A percentile compares a stretch with the other conserved stretches of the same genome.
Evolutionary conservation across 2,797 vertebrate genomes (phyloP).

Genomic region (Sandelia bainsii): DNA sequence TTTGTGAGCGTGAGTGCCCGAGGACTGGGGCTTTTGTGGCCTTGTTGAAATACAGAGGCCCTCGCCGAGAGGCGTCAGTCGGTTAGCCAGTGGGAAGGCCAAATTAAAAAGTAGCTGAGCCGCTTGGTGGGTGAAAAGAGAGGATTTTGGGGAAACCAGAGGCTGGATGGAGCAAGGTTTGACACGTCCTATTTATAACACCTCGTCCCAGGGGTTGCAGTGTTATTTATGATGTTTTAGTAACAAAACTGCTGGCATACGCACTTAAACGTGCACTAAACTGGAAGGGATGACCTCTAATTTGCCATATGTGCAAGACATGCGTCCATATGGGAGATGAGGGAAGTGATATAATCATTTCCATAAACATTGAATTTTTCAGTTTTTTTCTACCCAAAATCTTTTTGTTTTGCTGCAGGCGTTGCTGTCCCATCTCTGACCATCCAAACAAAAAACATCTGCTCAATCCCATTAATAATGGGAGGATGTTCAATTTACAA

Average conservation of each 20-base stretch:
- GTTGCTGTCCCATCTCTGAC: conserved; percentile 74
- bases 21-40: conserved; percentile 90
- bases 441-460: conserved; percentile 83
- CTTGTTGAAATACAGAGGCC: conserved; percentile 92
- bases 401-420: conserved; percentile 73
- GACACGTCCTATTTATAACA: conserved; percentile 96
- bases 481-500: conserved; percentile 80
- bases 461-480: conserved; percentile 77
- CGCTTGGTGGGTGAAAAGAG: conserved; percentile 82
- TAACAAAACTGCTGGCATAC: conserved; percentile 68
- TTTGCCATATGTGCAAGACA: conserved; percentile 80
- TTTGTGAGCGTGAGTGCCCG: conserved; percentile 74
- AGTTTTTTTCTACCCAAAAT: conserved; percentile 40
- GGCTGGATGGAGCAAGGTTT: conserved; percentile 82
- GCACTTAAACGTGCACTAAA: conserved; percentile 64
- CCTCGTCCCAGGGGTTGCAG: conserved; percentile 82
- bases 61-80: conserved; percentile 93
- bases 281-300: conserved; percentile 80
- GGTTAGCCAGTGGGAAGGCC: conserved; percentile 88
- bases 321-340: conserved; percentile 66
- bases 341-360: conserved; percentile 79
- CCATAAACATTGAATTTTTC: conserved; percentile 78
- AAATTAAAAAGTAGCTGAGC: conserved; percentile 93
- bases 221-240: conserved; percentile 81
- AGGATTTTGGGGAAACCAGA: conserved; percentile 87